Evolutionary conservation across 2,113 vertebrate genomes (phyloP), one percentile per base, ranked within the genome.

Genomic region (Sinocyclocheilus grahami): DNA sequence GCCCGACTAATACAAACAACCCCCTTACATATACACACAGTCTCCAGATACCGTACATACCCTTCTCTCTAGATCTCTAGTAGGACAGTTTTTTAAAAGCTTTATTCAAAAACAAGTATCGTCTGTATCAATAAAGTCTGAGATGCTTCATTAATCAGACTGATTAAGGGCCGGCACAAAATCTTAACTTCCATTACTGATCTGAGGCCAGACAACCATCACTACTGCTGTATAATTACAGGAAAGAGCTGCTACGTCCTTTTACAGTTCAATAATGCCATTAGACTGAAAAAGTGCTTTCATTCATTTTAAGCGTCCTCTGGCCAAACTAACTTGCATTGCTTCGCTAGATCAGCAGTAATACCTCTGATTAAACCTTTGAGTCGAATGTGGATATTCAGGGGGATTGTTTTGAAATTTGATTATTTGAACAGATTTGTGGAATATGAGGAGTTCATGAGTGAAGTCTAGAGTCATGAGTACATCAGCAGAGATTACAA

Each of bases 121-220:
- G 7, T 79, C 30, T 58, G 14, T 71, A 79, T 85, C 62, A 71
- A 71, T 85, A 58, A 63, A 18, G 18, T 85, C 84, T 42, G 48
- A 77, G 18, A 67, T 77, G 30, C 48, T 71, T 79, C 55, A 82
- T 82, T 60, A 75, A 75, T 86, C 39, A 63, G 78, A 80, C 67
- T 82, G 69, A 86, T 63, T 74, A 86, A 63, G 16, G 67, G 22
- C 24, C 27, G 9, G 78, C 69, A 62, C 37, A 76, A 53, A 27
- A 86, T 81, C 77, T 60, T 86, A 33, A 86, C 37, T 74, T 86
- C 48, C 48, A 71, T 81, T 62, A 86, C 78, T 62, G 65, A 60
- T 74, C 69, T 46, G 55, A 48, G 85, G n/a, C 77, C 37, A 80
- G 62, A 20, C 30, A 18, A 55, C 33, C 79, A 37, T 75, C 55